A percentile compares a stretch with the other conserved stretches of the same genome.
phyloP scores from a whole-genome alignment of 2,797 vertebrate species.

The Aplochiton taeniatus region DNA sequence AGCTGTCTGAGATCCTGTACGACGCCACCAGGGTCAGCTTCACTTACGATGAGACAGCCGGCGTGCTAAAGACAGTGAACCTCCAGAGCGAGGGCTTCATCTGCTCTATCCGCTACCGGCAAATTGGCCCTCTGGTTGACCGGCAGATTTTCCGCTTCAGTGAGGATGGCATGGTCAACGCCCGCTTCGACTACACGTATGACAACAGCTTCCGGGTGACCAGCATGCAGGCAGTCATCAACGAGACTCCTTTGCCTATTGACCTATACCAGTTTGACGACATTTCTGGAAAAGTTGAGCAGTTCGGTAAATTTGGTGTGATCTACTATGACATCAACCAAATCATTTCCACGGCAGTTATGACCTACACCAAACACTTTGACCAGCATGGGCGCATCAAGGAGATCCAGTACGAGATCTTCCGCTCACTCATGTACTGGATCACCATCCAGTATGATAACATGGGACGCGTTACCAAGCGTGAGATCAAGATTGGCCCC shows the following conservation, averaged over 20 bases:
- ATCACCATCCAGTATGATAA: conserved; percentile 98
- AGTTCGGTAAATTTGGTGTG: conserved; percentile 98
- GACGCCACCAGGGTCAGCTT: conserved; percentile 97
- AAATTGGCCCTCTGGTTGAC: conserved; percentile 94
- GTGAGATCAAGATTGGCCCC: conserved; percentile 97
- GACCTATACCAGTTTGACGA: conserved; percentile 99
- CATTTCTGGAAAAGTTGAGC: conserved; percentile 97
- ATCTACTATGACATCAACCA: conserved; percentile 99
- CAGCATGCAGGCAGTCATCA: conserved; percentile 99
- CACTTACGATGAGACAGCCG: conserved; percentile 96
- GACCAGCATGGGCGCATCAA: conserved; percentile 96
- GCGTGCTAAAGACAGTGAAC: conserved; percentile 96
- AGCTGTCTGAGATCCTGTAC: conserved; percentile 95
- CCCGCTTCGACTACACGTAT: conserved; percentile 97
- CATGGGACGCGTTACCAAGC: conserved; percentile 95
- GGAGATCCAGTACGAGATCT: conserved; percentile 98
- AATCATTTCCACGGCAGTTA: conserved; percentile 98
- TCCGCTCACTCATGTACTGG: conserved; percentile 98
- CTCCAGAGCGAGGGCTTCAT: conserved; percentile 98
- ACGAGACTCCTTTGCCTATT: conserved; percentile 95
- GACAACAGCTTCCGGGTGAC: conserved; percentile 99
- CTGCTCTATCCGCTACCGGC: conserved; percentile 96
- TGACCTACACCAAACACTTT: conserved; percentile 99
- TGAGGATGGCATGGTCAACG: conserved; percentile 97
- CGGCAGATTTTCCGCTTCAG: conserved; percentile 98